phyloP scores from a whole-genome alignment of 2,113 vertebrate genomes.

The Chrysemys picta region DNA sequence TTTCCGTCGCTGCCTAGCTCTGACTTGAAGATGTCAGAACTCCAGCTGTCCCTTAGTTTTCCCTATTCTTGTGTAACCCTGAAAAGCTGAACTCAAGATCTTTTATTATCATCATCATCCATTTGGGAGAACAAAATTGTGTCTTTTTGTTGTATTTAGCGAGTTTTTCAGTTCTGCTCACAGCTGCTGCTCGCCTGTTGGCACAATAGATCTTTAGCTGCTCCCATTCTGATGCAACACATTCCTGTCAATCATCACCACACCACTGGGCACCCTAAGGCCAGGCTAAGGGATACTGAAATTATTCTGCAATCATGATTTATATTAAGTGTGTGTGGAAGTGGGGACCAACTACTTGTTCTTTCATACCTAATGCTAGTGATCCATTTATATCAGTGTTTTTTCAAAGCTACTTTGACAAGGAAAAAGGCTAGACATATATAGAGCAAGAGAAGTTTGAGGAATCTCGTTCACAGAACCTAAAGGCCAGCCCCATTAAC shows the following conservation, averaged over 20 bases:
- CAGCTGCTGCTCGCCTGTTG: neutral
- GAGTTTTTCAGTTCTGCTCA: neutral
- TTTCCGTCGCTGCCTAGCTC: neutral
- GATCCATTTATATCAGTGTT: neutral
- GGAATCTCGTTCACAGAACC: neutral
- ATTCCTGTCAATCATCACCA: neutral
- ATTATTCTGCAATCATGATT: neutral
- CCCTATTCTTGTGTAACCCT: neutral
- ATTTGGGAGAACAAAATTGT: neutral
- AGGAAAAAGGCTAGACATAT: neutral
- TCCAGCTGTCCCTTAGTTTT: neutral
- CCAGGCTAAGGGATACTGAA: neutral
- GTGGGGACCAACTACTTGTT: neutral
- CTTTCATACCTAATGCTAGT: neutral
- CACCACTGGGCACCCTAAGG: neutral
- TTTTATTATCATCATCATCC: neutral
- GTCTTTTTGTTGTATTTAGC: neutral
- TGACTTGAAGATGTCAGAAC: neutral
- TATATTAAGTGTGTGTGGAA: neutral
- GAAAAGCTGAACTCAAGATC: neutral
- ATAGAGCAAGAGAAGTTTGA: neutral
- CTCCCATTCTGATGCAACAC: neutral
- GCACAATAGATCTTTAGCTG: neutral
- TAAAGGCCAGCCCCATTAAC: neutral
- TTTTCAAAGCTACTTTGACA: neutral